A percentile compares a stretch with the other conserved stretches of the same genome.
Conservation (phyloP, 2,113 vertebrate species). For the Gila orcuttii region DNA sequence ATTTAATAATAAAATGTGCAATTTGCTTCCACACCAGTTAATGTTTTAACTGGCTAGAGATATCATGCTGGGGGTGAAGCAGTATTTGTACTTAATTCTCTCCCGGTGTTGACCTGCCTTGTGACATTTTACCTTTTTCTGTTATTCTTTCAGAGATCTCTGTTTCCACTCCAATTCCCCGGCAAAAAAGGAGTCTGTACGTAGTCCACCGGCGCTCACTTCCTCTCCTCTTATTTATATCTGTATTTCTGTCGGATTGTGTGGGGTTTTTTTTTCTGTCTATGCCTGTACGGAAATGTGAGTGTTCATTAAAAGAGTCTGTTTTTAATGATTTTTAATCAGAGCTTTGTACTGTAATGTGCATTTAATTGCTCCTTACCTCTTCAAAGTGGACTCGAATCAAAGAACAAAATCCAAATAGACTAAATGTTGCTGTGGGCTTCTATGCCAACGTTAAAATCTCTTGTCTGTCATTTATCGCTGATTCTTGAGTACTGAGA, state of each 20-base stretch:
- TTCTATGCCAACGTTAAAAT: not conserved
- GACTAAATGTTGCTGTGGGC: constrained; percentile 11
- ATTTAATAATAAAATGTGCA: constrained; percentile 61
- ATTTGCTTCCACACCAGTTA: constrained; percentile 62
- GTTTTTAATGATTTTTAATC: constrained; percentile 45
- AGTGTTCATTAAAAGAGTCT: constrained; percentile 29
- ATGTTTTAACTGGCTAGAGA: constrained; percentile 49
- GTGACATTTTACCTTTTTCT: constrained; percentile 36
- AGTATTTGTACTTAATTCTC: not conserved
- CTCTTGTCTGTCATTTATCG: not conserved
- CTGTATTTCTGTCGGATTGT: constrained; percentile 42
- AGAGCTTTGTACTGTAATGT: constrained; percentile 37
- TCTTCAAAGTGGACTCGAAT: constrained; percentile 29
- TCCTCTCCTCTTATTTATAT: constrained; percentile 61
- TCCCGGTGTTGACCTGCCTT: not conserved
- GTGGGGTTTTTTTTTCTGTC: not conserved
- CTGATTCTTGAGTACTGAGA: constrained; percentile 10
- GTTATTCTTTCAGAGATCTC: constrained; percentile 44
- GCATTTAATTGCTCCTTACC: constrained; percentile 36
- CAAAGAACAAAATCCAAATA: constrained; percentile 37
- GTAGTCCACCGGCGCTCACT: constrained; percentile 27
- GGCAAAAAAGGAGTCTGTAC: not conserved
- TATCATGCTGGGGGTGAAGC: not conserved
- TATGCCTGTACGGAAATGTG: constrained; percentile 26
- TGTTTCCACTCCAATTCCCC: constrained; percentile 22